These are phyloP conservation scores for Tenthredo livida DNA, from an alignment of 2,888 invertebrate genomes.

Conservation along the genomic window DNA sequence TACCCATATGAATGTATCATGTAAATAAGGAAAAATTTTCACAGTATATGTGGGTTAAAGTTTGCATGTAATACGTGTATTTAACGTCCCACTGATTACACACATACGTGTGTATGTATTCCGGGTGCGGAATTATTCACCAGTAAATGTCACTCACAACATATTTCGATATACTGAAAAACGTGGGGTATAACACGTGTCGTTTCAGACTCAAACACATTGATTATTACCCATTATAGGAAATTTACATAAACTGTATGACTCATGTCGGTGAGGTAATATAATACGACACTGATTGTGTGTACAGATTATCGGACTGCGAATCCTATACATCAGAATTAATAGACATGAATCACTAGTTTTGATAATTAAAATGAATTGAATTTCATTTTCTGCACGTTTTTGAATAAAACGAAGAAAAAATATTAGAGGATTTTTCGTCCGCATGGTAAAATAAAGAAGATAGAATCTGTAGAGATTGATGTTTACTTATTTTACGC, in stretches of 20 bases:
- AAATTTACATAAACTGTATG: background rate
- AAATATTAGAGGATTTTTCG: no score
- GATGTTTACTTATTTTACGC: no score
- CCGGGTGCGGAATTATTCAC: background rate
- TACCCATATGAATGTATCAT: conserved; percentile 1
- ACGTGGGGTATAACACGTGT: background rate
- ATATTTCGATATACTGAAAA: background rate
- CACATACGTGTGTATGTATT: background rate
- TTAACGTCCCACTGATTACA: background rate
- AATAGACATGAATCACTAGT: background rate
- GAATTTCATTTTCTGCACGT: no score
- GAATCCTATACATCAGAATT: background rate
- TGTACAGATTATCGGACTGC: background rate
- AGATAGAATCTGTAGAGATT: no score
- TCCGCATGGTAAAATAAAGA: no score
- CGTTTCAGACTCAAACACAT: background rate
- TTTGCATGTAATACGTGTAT: background rate
- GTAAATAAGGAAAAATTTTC: background rate
- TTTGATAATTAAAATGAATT: no score
- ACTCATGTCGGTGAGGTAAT: background rate
- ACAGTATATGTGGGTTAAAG: background rate
- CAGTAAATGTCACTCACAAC: background rate
- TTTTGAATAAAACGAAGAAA: no score
- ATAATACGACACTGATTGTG: background rate
- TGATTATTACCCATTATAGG: background rate